These are phyloP conservation scores for Acrocera orbiculus DNA, from an alignment of 2,888 invertebrate species.

Conservation along the genomic window DNA sequence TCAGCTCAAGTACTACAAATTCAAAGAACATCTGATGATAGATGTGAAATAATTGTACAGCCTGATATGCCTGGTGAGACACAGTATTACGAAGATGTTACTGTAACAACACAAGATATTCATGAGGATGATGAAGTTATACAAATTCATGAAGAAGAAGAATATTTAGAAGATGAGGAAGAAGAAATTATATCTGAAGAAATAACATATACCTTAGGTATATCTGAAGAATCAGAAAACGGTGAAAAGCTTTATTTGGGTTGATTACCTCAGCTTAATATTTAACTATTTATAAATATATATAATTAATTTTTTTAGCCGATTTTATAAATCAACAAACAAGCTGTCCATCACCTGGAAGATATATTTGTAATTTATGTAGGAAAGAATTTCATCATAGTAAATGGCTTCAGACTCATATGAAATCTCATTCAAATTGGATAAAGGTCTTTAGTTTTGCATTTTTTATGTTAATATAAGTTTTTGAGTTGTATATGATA, in stretches of 20 bases:
- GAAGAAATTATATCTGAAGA: conserved; percentile 12
- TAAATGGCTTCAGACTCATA: conserved; percentile 42
- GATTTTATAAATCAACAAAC: conserved; percentile 34
- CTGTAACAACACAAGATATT: conserved; percentile 13
- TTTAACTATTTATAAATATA: background rate
- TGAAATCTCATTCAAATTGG: conserved; percentile 45
- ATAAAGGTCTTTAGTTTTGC: conserved; percentile 33
- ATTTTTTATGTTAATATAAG: no score
- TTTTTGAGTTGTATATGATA: no score
- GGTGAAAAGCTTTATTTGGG: conserved; percentile 15
- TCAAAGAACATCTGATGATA: conserved; percentile 15
- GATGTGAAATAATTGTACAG: conserved; percentile 21
- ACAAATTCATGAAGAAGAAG: conserved; percentile 13
- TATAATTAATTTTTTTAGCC: conserved; percentile 14
- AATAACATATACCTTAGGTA: conserved; percentile 14
- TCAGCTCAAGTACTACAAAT: conserved; percentile 17
- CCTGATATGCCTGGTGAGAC: conserved; percentile 22
- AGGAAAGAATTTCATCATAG: conserved; percentile 45
- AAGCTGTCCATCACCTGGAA: conserved; percentile 37
- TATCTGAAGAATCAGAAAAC: conserved; percentile 14
- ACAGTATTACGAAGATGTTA: conserved; percentile 25
- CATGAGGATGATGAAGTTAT: conserved; percentile 6
- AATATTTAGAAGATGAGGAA: conserved; percentile 18
- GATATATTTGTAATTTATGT: conserved; percentile 44
- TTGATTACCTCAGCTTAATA: background rate